These are phyloP conservation scores for Ondatra zibethicus DNA, from an alignment of 2,113 vertebrate genomes.

Conservation along the genomic window DNA sequence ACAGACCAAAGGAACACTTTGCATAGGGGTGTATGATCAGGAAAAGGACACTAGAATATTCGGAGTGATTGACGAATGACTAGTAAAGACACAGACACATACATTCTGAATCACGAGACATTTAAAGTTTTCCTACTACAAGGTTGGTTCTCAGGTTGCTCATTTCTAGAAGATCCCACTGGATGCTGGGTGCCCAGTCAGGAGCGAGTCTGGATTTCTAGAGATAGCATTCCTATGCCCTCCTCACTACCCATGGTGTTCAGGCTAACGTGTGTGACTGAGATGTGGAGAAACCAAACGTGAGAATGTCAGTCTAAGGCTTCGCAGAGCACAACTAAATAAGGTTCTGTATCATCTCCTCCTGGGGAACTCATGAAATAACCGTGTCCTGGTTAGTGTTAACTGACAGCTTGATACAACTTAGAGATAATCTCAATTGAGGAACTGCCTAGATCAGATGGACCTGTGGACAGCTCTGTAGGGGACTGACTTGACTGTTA, in stretches of 20 bases:
- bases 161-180: background rate
- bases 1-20: background rate
- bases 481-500: background rate
- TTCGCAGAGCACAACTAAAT: background rate
- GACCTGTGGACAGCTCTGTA: background rate
- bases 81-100: background rate
- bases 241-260: too few species aligned
- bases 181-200: background rate
- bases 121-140: background rate
- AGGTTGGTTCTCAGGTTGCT: background rate
- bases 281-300: background rate
- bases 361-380: background rate
- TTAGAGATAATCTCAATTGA: background rate
- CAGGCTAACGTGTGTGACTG: background rate
- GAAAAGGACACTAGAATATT: background rate
- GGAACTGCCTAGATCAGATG: background rate
- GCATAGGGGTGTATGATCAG: background rate
- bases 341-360: background rate
- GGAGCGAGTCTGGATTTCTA: background rate
- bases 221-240: background rate
- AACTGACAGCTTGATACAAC: background rate
- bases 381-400: background rate
- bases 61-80: background rate
- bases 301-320: background rate
- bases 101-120: background rate